Evolutionary conservation across 2,888 invertebrate genomes (phyloP), one percentile per base, ranked within the genome.

Genomic region (Notocelia uddmanniana): DNA sequence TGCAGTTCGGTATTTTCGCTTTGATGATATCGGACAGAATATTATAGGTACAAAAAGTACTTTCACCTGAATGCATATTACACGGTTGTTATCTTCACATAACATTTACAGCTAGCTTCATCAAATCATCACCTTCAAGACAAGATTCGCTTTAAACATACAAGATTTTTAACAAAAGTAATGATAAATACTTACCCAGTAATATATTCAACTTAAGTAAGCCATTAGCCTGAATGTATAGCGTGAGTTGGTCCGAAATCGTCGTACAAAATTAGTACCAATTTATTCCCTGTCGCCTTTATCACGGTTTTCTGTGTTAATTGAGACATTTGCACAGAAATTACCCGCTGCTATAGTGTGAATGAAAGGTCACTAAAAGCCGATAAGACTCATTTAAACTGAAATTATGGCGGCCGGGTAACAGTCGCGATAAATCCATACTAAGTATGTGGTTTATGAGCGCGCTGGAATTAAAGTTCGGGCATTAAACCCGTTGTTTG

Each of bases 261-360:
- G 67, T 60, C 62, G 72, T 62, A 62, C 72, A 55, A 68, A 72
- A 72, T 72, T 72, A 68, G 72, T 72, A 68, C 67, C 72, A 68
- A 72, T 72, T 72, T 72, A 72, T 72, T 72, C 60, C 21, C 67
- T 72, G 72, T 72, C 72, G 67, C 72, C 67, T 72, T 72, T 72
- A 72, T 68, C 72, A 62, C 72, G 72, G 48, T 72, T 72, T 72
- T 72, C 72, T 72, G 67, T 72, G 72, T 72, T 72, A 72, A 72
- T 72, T 72, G 72, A 72, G 72, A 72, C 72, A 72, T 72, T 72
- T 72, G 72, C 72, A 72, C 72, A 72, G 67, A 72, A 72, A 72
- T 72, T 72, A 72, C 67, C 72, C 54, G 31, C 55, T 23, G 62
- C 41, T 72, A 62, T 72, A 72, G 72, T 72, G 72, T 67, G 55